phyloP scores from a whole-genome alignment of 2,113 vertebrate species.

The Morone saxatilis region DNA sequence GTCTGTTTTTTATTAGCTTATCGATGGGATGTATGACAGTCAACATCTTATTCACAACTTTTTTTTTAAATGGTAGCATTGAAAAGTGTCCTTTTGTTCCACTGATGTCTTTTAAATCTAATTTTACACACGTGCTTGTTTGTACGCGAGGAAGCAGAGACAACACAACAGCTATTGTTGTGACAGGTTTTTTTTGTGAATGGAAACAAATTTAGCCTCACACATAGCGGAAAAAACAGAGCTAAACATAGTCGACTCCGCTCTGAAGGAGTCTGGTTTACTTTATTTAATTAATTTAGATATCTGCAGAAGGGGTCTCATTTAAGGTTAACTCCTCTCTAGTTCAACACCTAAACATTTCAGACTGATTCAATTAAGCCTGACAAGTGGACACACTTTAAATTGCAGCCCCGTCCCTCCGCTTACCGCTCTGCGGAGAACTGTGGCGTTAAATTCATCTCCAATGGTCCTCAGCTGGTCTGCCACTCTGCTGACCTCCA shows the following conservation, averaged over 20 bases:
- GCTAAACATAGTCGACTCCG: not conserved
- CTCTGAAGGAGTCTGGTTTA: not conserved
- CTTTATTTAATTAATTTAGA: not conserved
- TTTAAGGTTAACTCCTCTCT: too few species aligned
- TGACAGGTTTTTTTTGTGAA: not conserved
- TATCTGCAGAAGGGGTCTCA: not conserved
- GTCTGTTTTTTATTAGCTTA: not conserved
- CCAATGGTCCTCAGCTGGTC: slow-evolving; percentile 79
- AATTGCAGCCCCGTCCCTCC: not conserved
- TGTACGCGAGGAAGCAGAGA: not conserved
- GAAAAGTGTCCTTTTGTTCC: not conserved
- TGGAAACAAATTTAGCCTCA: not conserved
- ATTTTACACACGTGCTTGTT: not conserved
- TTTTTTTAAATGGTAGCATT: too few species aligned
- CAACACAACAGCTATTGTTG: not conserved
- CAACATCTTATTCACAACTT: not conserved
- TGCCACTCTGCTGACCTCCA: slow-evolving; percentile 72
- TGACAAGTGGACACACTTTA: not conserved
- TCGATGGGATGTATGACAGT: not conserved
- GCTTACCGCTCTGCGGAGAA: slow-evolving; percentile 80
- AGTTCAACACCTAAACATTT: not conserved
- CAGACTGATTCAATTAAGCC: not conserved
- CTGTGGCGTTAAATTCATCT: slow-evolving; percentile 76
- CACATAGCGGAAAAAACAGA: not conserved
- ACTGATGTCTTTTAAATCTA: not conserved